These are phyloP conservation scores for Brachionus sp. DNA, from an alignment of 1,140 invertebrate genomes.

Conservation along the genomic window DNA sequence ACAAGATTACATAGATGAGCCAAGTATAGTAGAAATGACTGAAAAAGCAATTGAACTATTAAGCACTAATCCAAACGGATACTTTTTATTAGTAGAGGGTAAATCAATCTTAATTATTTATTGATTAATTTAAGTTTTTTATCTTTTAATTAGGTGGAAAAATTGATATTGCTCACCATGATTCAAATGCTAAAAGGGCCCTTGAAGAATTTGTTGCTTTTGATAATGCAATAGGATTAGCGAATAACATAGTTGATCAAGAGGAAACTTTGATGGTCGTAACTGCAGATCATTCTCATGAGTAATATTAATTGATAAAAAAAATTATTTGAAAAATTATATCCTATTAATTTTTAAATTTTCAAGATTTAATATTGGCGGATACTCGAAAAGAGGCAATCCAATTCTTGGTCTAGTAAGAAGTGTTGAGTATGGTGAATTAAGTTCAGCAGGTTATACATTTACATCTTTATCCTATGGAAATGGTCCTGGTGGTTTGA, in stretches of 20 bases:
- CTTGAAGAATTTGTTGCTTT: slow-evolving; percentile 75
- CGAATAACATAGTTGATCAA: neutral
- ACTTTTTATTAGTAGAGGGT: slow-evolving; percentile 85
- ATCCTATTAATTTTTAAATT: neutral
- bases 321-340: too few relatives aligned
- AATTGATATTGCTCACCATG: slow-evolving; percentile 83
- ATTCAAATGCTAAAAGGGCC: slow-evolving; percentile 72
- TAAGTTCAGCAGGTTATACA: slow-evolving; percentile 26
- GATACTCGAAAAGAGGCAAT: slow-evolving; percentile 47
- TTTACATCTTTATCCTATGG: slow-evolving; percentile 57
- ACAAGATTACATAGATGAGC: slow-evolving; percentile 53
- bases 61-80: slow-evolving; percentile 74
- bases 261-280: slow-evolving; percentile 78
- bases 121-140: neutral
- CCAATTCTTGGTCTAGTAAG: slow-evolving; percentile 48
- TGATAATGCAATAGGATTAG: slow-evolving; percentile 65
- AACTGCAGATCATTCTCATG: slow-evolving; percentile 76
- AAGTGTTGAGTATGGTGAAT: neutral
- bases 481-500: slow-evolving; percentile 54
- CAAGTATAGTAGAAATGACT: slow-evolving; percentile 78
- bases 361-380: slow-evolving; percentile 50
- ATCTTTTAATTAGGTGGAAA: slow-evolving; percentile 63
- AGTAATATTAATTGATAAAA: slow-evolving; percentile 8
- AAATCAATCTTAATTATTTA: neutral
- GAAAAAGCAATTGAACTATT: slow-evolving; percentile 76